phyloP scores from a whole-genome alignment of 2,113 vertebrate genomes.

The Myrmophylax atrothorax region DNA sequence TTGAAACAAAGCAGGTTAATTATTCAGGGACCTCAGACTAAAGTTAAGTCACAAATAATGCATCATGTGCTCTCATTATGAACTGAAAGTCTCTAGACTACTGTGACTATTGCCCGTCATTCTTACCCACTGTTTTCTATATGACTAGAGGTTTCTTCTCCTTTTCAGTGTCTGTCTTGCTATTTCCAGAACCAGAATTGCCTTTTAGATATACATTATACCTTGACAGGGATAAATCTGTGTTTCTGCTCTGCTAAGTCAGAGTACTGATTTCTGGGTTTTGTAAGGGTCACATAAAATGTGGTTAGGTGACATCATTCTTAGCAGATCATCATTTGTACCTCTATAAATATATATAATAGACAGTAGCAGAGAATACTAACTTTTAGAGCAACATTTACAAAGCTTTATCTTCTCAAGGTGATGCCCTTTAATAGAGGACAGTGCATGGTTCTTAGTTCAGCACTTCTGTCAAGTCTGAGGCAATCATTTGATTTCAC shows the following conservation, averaged over 20 bases:
- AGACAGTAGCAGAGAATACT: slow-evolving; percentile 35
- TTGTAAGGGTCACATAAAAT: not conserved
- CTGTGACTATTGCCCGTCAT: not conserved
- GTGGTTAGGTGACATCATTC: not conserved
- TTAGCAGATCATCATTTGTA: not conserved
- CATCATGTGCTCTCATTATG: not conserved
- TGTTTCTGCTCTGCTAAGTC: not conserved
- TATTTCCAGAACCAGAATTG: not conserved
- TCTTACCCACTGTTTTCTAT: not conserved
- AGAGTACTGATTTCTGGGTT: not conserved
- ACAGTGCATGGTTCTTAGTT: slow-evolving; percentile 84
- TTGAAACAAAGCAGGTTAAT: slow-evolving; percentile 58
- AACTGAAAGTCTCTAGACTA: not conserved
- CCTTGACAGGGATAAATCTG: not conserved
- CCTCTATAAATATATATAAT: slow-evolving; percentile 47
- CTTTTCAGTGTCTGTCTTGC: not conserved
- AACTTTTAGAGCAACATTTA: slow-evolving; percentile 51
- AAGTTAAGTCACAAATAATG: slow-evolving; percentile 32
- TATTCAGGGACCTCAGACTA: slow-evolving; percentile 45
- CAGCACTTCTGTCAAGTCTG: slow-evolving; percentile 97
- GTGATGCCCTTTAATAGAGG: slow-evolving; percentile 79
- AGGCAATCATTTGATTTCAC: slow-evolving; percentile 92
- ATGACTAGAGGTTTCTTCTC: not conserved
- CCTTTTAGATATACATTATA: not conserved
- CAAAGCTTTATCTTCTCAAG: slow-evolving; percentile 75